Evolutionary conservation across 2,888 invertebrate species (phyloP).

Genomic region (Morpho achilles): DNA sequence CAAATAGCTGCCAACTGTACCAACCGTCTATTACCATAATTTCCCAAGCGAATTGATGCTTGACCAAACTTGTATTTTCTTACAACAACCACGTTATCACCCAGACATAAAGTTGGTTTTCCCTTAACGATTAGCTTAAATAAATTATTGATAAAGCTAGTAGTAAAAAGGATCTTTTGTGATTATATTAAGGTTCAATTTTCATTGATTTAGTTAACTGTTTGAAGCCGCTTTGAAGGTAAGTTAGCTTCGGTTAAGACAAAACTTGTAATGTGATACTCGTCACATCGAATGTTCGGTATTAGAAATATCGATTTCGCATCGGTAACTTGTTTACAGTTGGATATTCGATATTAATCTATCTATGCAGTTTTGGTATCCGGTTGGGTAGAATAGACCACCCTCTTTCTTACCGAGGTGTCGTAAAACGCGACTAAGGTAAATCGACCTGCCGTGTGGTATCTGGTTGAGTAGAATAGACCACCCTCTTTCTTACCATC

Average conservation of each 20-base stretch:
- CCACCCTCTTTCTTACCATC: no score
- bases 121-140: neutral
- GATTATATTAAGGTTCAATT: conserved; percentile 1
- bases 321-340: conserved; percentile 14
- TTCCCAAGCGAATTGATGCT: conserved; percentile 34
- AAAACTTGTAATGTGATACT: conserved; percentile 35
- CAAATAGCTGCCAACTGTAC: conserved; percentile 38
- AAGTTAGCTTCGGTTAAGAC: conserved; percentile 29
- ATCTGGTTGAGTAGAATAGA: no score
- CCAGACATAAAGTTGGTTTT: conserved; percentile 11
- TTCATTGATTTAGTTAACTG: neutral
- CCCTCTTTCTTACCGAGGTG: no score
- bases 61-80: conserved; percentile 16
- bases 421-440: no score
- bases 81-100: neutral
- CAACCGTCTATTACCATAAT: conserved; percentile 38
- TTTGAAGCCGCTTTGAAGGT: conserved; percentile 14
- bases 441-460: no score
- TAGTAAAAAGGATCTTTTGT: no score
- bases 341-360: neutral
- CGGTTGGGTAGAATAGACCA: no score
- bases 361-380: no score
- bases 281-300: conserved; percentile 28
- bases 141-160: neutral
- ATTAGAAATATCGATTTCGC: conserved; percentile 26